phyloP scores from a whole-genome alignment of 2,113 vertebrate species.

The Mobula hypostoma region DNA sequence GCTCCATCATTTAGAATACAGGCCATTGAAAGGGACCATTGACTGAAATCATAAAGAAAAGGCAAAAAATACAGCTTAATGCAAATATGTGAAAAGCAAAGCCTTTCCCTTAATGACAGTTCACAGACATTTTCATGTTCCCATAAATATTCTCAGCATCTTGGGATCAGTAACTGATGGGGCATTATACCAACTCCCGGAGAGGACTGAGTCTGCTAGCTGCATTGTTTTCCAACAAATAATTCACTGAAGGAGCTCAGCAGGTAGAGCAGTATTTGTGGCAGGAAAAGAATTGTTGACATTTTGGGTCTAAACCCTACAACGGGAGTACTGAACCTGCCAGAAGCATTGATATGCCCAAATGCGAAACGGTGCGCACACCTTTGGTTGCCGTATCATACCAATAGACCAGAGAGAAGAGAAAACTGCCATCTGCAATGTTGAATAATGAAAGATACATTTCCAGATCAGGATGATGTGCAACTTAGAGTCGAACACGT shows the following conservation, averaged over 20 bases:
- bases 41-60: not conserved
- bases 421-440: not conserved
- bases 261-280: too few species aligned
- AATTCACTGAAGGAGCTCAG: too few species aligned
- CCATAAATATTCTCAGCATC: not conserved
- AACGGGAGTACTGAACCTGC: too few species aligned
- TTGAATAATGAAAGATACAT: too few species aligned
- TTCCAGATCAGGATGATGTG: too few species aligned
- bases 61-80: not conserved
- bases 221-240: too few species aligned
- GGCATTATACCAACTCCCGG: not conserved
- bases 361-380: not conserved
- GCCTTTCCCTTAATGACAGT: not conserved
- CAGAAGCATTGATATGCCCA: not conserved
- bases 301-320: too few species aligned
- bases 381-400: not conserved
- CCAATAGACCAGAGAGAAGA: not conserved
- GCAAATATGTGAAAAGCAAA: not conserved
- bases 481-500: too few species aligned
- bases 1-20: too few species aligned
- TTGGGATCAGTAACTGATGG: not conserved
- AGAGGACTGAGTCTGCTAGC: too few species aligned
- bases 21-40: not conserved
- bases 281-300: too few species aligned
- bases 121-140: not conserved